Base-by-base conservation (phyloP, 2,113 vertebrate genomes). In the Scomber scombrus region DNA sequence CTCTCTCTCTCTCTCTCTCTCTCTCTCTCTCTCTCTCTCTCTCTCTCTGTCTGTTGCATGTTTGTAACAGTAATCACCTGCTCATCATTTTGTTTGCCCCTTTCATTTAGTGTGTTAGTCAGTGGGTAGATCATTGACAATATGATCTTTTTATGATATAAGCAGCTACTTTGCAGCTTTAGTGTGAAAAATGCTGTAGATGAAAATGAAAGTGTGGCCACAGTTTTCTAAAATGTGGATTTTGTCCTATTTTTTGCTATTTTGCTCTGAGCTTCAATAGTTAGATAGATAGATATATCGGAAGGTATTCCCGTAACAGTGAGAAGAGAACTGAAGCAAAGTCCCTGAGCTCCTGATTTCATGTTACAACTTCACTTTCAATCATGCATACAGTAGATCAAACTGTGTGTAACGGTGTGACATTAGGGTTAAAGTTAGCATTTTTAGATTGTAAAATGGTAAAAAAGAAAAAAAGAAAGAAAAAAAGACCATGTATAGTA, bases 171-270 rank as follows among this genome's bases (percentile, higher is more conserved):
- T 45, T 43, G 18, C 58, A 10, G 34, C 16, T 58, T 21, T 47
- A 16, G 21, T 43, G 16, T 29, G 60, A 46, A 50, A 49, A 71
- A 71, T 65, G 51, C 60, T 51, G 5, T 26, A 63, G 63, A 69
- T 26, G 13, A 60, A 55, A 69, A 40, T 43, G 0, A 58, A 64
- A 46, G n/a, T 52, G 49, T n/a, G 40, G 8, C 55, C 26, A 51
- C 65, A 34, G 18, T 65, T 71, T 31, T 62, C 11, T 68, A 23
- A 64, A 66, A 16, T 19, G 52, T 8, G 19, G 19, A 51, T 7
- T 70, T 69, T 77, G 72, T 55, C 76, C 72, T 77, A 56, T 70
- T 70, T 82, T 26, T 31, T 54, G 3, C 51, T 66, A 29, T 49
- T 60, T 2, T 19, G 51, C 43, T 26, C 23, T 29, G 52, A 74